phyloP scores from a whole-genome alignment of 2,113 vertebrate genomes.

The Sinocyclocheilus anshuiensis region DNA sequence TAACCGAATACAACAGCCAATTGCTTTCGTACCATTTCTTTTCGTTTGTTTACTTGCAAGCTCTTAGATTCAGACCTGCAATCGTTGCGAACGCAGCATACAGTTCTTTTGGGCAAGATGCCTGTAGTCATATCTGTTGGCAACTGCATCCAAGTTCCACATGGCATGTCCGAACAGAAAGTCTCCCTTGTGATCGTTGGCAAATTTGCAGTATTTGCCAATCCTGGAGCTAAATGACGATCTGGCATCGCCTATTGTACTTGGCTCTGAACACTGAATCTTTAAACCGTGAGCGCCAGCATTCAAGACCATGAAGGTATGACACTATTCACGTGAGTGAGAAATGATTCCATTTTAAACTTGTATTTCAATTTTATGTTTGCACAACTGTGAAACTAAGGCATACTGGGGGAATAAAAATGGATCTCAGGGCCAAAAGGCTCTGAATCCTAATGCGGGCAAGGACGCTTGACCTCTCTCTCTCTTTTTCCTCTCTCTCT shows the following conservation, averaged over 20 bases:
- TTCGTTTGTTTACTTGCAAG: constrained; percentile 52
- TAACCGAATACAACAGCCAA: constrained; percentile 25
- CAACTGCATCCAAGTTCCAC: constrained; percentile 57
- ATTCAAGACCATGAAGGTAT: background rate
- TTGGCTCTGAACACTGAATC: background rate
- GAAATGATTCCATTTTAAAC: background rate
- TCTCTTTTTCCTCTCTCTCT: constrained; percentile 60
- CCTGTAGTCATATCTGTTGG: constrained; percentile 74
- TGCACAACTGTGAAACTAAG: background rate
- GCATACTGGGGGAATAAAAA: constrained; percentile 19
- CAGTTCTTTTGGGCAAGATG: constrained; percentile 49
- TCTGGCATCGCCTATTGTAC: constrained; percentile 16
- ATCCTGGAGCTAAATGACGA: constrained; percentile 18
- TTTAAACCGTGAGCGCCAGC: background rate
- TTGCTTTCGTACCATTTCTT: constrained; percentile 27
- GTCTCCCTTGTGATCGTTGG: constrained; percentile 1
- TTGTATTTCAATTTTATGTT: constrained; percentile 3
- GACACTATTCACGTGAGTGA: background rate
- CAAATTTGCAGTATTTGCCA: constrained; percentile 19
- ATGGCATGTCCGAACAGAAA: constrained; percentile 50
- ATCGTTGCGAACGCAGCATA: constrained; percentile 67
- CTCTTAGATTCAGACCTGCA: constrained; percentile 62
- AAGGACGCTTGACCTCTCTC: constrained; percentile 60
- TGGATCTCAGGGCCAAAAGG: constrained; percentile 19
- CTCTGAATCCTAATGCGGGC: constrained; percentile 40